These are phyloP conservation scores for Cichladusa arquata DNA, from an alignment of 2,113 vertebrate genomes.

Conservation along the genomic window DNA sequence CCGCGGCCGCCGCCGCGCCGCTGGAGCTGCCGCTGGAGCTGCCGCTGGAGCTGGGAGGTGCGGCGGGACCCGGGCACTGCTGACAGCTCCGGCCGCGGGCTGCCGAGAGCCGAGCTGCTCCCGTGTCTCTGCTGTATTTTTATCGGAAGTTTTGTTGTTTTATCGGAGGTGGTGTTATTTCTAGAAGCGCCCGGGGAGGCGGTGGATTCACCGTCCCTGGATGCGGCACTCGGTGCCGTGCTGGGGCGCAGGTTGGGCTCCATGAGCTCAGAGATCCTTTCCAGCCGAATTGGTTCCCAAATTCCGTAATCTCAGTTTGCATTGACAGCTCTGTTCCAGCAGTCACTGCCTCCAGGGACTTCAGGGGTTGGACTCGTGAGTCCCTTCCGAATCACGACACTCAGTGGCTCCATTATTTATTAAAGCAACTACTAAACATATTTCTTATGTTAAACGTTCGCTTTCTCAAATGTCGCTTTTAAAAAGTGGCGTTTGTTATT, in stretches of 20 bases:
- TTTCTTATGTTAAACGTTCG: accelerated
- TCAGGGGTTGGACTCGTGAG: accelerated
- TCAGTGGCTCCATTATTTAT: not conserved
- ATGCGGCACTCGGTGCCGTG: accelerated
- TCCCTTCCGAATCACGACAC: not conserved
- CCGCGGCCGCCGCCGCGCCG: not conserved
- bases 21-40: conserved; percentile 60
- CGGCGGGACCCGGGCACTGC: not conserved
- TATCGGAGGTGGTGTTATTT: accelerated
- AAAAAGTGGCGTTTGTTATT: accelerated
- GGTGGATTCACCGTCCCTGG: accelerated
- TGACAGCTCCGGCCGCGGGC: too few species aligned
- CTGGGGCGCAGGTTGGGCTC: accelerated
- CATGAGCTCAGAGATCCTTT: too few species aligned
- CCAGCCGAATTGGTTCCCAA: accelerated
- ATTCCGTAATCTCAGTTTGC: accelerated
- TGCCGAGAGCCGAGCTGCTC: too few species aligned
- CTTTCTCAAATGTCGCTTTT: accelerated
- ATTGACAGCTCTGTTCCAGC: accelerated
- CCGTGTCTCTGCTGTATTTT: too few species aligned
- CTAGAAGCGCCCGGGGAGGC: accelerated
- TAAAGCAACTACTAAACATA: accelerated
- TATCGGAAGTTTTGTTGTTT: accelerated
- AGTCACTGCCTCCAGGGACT: accelerated
- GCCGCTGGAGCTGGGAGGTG: conserved; percentile 70